phyloP scores from a whole-genome alignment of 2,888 invertebrate genomes.

The Thalpophila matura region DNA sequence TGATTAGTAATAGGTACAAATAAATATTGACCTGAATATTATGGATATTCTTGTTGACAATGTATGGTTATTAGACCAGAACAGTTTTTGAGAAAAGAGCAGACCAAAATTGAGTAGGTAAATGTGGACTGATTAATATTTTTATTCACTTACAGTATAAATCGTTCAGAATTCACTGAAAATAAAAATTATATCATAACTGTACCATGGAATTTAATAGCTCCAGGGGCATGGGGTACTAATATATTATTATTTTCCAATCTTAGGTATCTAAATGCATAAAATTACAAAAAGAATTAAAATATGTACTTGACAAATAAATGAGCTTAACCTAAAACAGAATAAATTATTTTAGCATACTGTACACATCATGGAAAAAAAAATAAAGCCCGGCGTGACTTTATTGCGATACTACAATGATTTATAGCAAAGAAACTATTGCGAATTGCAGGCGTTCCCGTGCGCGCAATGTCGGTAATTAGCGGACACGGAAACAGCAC shows the following conservation, averaged over 20 bases:
- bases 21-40: too few relatives aligned
- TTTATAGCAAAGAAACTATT: constrained; percentile 37
- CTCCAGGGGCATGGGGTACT: too few relatives aligned
- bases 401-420: constrained; percentile 20
- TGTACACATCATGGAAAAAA: background rate
- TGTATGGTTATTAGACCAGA: too few relatives aligned
- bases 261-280: too few relatives aligned
- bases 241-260: too few relatives aligned
- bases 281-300: background rate
- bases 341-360: background rate
- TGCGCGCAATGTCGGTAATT: constrained; percentile 44
- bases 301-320: background rate
- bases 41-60: too few relatives aligned
- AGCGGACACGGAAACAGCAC: constrained; percentile 47
- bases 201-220: background rate
- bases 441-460: constrained; percentile 31
- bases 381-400: constrained; percentile 40
- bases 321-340: background rate
- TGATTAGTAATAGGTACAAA: too few relatives aligned
- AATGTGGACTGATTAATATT: background rate
- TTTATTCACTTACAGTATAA: constrained; percentile 1
- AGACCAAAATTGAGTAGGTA: background rate
- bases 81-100: too few relatives aligned
- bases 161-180: background rate
- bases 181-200: background rate